phyloP scores from a whole-genome alignment of 2,888 invertebrate genomes.

The Chrysolina americana region DNA sequence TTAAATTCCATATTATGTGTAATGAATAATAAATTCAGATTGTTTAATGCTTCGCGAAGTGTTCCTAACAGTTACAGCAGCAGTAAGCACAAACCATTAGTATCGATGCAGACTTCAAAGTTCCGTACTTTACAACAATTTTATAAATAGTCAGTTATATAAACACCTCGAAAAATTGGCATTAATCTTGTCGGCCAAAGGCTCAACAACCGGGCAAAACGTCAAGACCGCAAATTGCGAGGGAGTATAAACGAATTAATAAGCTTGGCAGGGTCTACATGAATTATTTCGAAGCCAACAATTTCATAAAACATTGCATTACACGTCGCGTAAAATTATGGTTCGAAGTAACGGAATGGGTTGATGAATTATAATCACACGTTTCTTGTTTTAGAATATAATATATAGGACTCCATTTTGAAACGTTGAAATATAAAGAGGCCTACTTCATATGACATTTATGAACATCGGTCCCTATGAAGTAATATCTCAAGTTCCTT shows the following conservation, averaged over 20 bases:
- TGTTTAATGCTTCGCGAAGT: no score
- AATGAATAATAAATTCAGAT: no score
- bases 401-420: no score
- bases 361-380: neutral
- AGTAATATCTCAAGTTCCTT: no score
- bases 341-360: neutral
- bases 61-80: no score
- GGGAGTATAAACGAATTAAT: constrained; percentile 31
- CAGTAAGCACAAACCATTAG: neutral
- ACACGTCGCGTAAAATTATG: neutral
- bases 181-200: constrained; percentile 28
- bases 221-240: constrained; percentile 25
- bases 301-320: constrained; percentile 21
- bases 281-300: constrained; percentile 25
- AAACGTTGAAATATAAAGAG: no score
- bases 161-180: constrained; percentile 28
- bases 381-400: no score
- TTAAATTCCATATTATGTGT: neutral
- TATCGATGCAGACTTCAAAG: neutral
- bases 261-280: constrained; percentile 20
- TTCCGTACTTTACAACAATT: constrained; percentile 23
- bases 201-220: constrained; percentile 15
- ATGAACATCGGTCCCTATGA: no score
- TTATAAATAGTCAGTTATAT: constrained; percentile 29
- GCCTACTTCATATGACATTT: no score